These are phyloP conservation scores for Grammomys surdaster DNA, from an alignment of 2,113 vertebrate species.

Conservation along the genomic window DNA sequence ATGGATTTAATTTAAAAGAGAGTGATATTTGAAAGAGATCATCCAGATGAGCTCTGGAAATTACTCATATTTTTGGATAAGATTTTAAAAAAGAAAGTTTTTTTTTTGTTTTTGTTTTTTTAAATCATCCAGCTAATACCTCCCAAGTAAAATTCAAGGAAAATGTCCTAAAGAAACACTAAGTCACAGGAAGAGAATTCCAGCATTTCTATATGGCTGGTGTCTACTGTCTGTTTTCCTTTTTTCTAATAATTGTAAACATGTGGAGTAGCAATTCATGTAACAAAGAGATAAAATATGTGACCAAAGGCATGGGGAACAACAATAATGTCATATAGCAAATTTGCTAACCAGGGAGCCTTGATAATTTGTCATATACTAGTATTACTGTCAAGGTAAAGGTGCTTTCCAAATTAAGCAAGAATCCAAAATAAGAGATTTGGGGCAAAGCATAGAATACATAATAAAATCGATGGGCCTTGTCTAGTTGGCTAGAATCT, in stretches of 20 bases:
- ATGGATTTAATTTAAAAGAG: not conserved
- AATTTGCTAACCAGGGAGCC: not conserved
- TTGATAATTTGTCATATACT: not conserved
- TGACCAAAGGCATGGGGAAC: not conserved
- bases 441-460: not conserved
- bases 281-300: too few relatives aligned
- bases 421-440: not conserved
- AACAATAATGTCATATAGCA: not conserved
- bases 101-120: not conserved
- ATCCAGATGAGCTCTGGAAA: not conserved
- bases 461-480: not conserved
- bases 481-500: not conserved
- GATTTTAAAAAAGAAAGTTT: not conserved
- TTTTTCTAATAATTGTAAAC: not conserved
- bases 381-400: not conserved
- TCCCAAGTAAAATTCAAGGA: not conserved
- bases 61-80: not conserved
- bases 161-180: not conserved
- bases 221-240: not conserved
- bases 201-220: not conserved
- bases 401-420: not conserved
- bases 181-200: not conserved
- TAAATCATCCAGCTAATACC: not conserved
- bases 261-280: not conserved
- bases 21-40: not conserved